Conservation (phyloP, 2,113 vertebrate genomes). For the Sebastes schlegelii region DNA sequence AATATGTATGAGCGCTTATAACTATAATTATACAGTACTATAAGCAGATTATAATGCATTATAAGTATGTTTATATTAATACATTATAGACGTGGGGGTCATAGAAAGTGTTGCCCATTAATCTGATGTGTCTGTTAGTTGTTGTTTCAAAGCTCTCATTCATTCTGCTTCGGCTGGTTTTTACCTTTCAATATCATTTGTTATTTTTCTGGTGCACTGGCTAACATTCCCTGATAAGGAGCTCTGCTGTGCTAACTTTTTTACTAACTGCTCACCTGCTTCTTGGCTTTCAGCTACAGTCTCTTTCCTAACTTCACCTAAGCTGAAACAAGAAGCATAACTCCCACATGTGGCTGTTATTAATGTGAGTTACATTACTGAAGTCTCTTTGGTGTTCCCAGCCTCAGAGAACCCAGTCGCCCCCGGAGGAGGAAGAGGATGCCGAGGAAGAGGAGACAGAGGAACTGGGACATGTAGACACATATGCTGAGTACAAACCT, state of each 20-base stretch:
- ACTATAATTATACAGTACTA: no score
- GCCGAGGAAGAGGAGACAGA: slow-evolving; percentile 94
- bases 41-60: no score
- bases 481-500: slow-evolving; percentile 95
- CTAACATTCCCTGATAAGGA: not conserved
- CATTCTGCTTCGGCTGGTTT: slow-evolving; percentile 30
- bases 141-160: slow-evolving; percentile 4
- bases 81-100: no score
- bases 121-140: no score
- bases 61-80: no score
- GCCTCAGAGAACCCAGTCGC: slow-evolving; percentile 81
- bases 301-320: slow-evolving; percentile 14
- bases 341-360: not conserved
- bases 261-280: slow-evolving; percentile 23
- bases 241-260: slow-evolving; percentile 1
- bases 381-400: slow-evolving; percentile 33
- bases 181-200: not conserved
- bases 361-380: slow-evolving; percentile 13
- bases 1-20: no score
- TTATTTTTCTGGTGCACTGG: slow-evolving; percentile 1
- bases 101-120: no score
- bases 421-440: slow-evolving; percentile 93
- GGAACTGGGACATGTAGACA: slow-evolving; percentile 95
- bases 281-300: slow-evolving; percentile 10
- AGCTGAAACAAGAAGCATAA: slow-evolving; percentile 14